Percentiles rank a stretch among this genome's conserved stretches.
Conservation (phyloP, 2,797 vertebrate genomes). For the Tragelaphus eurycerus region DNA sequence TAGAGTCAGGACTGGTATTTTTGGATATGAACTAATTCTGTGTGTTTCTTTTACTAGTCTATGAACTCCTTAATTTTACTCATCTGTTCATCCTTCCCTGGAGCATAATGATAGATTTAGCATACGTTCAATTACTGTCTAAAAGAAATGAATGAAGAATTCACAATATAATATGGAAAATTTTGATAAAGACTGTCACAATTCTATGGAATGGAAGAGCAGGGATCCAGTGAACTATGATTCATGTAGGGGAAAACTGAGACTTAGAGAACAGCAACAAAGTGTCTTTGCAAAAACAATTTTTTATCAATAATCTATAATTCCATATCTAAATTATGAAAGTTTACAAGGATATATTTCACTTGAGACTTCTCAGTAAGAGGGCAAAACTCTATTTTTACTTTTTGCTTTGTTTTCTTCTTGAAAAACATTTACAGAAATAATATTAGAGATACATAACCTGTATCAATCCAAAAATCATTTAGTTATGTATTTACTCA, state of each 20-base stretch:
- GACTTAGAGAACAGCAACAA: not conserved
- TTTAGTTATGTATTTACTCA: not conserved
- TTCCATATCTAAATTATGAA: not conserved
- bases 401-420: constrained; percentile 2
- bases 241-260: not conserved
- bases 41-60: not conserved
- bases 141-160: not conserved
- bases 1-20: not conserved
- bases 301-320: not conserved
- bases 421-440: not conserved
- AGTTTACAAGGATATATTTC: not conserved
- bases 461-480: not conserved
- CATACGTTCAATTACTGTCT: not conserved
- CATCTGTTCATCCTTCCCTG: not conserved
- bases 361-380: not conserved
- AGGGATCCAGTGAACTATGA: not conserved
- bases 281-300: not conserved
- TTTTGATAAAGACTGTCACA: not conserved
- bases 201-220: not conserved
- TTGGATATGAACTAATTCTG: not conserved
- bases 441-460: not conserved
- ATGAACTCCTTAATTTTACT: not conserved
- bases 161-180: not conserved
- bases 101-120: not conserved
- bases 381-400: not conserved